phyloP scores from a whole-genome alignment of 2,113 vertebrate genomes.

The Sapayoa aenigma region DNA sequence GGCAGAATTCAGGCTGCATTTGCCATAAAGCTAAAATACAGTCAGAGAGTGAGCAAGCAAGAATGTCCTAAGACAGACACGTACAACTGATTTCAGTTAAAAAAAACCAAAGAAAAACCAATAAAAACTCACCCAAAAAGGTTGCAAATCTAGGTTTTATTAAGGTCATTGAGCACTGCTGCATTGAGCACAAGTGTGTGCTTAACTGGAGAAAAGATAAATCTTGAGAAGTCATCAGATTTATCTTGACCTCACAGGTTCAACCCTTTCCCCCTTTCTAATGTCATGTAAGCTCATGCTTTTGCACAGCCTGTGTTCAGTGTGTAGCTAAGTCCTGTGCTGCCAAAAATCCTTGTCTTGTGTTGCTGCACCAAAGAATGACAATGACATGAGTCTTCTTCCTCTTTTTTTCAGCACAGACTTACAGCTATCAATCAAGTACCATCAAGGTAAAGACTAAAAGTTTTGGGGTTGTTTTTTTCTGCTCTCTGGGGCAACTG shows the following conservation, averaged over 20 bases:
- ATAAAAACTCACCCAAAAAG: neutral
- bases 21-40: neutral
- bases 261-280: neutral
- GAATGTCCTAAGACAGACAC: neutral
- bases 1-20: neutral
- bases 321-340: neutral
- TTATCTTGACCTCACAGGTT: neutral
- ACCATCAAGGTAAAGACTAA: conserved; percentile 3
- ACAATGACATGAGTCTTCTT: neutral
- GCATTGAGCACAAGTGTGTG: fast-evolving
- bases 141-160: neutral
- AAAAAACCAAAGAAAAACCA: neutral
- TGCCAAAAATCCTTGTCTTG: neutral
- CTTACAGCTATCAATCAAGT: neutral
- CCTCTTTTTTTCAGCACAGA: conserved; percentile 12
- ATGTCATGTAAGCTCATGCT: neutral
- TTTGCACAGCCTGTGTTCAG: neutral
- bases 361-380: neutral
- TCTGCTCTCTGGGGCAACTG: neutral
- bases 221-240: neutral
- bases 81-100: neutral
- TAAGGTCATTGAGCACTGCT: neutral
- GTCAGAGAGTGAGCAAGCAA: neutral
- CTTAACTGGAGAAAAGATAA: neutral
- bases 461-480: neutral